phyloP scores from a whole-genome alignment of 1,140 invertebrate species.

The Scylla paramamosain region DNA sequence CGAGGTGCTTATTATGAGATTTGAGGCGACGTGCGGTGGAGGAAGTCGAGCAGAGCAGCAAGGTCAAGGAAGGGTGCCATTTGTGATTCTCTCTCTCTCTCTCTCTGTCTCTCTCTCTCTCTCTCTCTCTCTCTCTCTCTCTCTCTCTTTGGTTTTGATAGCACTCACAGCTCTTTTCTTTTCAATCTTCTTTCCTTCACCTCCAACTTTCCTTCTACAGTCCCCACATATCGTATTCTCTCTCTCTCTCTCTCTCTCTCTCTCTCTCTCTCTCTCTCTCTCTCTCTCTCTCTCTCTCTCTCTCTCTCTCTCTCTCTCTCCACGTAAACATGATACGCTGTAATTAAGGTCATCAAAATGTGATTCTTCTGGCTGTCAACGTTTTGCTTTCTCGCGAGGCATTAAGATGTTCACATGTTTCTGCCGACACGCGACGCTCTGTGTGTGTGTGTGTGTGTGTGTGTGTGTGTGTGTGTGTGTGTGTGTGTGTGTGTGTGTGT shows the following conservation, averaged over 20 bases:
- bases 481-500: constrained; percentile 47
- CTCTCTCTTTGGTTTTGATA: background rate
- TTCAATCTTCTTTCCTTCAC: too few relatives aligned
- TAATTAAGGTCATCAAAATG: constrained; percentile 71
- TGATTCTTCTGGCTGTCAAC: constrained; percentile 68
- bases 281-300: background rate
- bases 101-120: background rate
- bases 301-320: background rate
- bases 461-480: constrained; percentile 52
- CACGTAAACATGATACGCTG: constrained; percentile 54
- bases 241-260: background rate
- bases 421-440: background rate
- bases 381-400: constrained; percentile 55
- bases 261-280: background rate
- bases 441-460: constrained; percentile 27
- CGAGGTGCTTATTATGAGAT: constrained; percentile 49
- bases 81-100: background rate
- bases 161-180: too few relatives aligned
- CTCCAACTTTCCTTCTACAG: too few relatives aligned
- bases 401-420: constrained; percentile 45
- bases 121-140: background rate
- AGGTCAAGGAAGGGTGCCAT: background rate
- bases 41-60: background rate
- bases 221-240: constrained; percentile 6
- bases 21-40: background rate